A percentile compares a stretch with the other conserved stretches of the same genome.
phyloP scores from a whole-genome alignment of 1,140 invertebrate genomes.

The Liolophura sinensis region DNA sequence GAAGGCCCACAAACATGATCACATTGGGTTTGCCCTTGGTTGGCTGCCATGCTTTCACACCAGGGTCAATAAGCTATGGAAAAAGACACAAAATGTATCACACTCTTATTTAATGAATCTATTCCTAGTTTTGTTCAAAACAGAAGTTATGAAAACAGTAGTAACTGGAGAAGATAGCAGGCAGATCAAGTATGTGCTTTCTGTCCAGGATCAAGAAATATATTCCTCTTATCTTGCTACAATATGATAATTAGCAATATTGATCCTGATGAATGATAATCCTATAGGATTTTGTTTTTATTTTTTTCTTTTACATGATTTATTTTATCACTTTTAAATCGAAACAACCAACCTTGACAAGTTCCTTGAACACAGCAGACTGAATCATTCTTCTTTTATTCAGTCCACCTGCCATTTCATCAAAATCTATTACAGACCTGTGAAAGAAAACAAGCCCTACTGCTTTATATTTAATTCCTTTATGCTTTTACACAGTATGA shows the following conservation, averaged over 20 bases:
- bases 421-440: constrained; percentile 93
- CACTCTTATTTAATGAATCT: not conserved
- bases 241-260: not conserved
- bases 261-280: not conserved
- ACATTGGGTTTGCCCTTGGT: constrained; percentile 94
- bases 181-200: too few species aligned
- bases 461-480: too few species aligned
- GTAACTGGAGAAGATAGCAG: too few species aligned
- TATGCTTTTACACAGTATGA: too few species aligned
- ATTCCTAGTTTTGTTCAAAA: not conserved
- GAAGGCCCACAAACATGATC: constrained; percentile 99
- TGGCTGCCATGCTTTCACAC: constrained; percentile 96
- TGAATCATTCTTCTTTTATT: constrained; percentile 99
- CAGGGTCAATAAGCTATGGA: constrained; percentile 91
- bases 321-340: not conserved
- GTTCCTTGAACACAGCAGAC: constrained; percentile 97
- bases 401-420: constrained; percentile 98
- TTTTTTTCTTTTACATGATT: not conserved
- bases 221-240: too few species aligned
- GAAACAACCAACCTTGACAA: constrained; percentile 79
- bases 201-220: too few species aligned
- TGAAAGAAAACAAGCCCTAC: constrained; percentile 3
- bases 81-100: constrained; percentile 14
- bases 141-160: too few species aligned
- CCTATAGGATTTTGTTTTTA: not conserved